A percentile compares a stretch with the other conserved stretches of the same genome.
Evolutionary conservation across 2,113 vertebrate species (phyloP).

Genomic region (Cheirogaleus medius): DNA sequence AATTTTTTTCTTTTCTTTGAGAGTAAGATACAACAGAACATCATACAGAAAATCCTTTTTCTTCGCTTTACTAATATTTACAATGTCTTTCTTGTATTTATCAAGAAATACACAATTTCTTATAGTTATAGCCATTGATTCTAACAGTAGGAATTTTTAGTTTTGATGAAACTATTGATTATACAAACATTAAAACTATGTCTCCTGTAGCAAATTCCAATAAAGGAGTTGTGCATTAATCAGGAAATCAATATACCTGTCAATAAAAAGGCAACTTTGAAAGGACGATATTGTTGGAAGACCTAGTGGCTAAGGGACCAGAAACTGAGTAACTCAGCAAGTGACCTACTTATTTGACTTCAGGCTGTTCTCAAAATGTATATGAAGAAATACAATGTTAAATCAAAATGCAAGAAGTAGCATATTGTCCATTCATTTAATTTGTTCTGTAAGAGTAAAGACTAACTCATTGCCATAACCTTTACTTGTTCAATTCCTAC

Average conservation of each 20-base stretch:
- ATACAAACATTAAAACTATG: conserved; percentile 94
- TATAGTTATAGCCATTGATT: conserved; percentile 77
- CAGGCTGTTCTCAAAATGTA: conserved; percentile 55
- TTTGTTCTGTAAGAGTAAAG: conserved; percentile 23
- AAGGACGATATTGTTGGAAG: conserved; percentile 85
- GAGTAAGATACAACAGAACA: conserved; percentile 74
- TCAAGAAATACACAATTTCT: conserved; percentile 78
- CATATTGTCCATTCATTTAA: neutral
- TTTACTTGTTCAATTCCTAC: conserved; percentile 55
- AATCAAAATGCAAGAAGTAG: neutral
- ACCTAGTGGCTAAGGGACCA: conserved; percentile 71
- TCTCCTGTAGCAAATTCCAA: conserved; percentile 88
- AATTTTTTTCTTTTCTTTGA: conserved; percentile 66
- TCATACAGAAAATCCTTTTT: conserved; percentile 75
- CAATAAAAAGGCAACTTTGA: conserved; percentile 86
- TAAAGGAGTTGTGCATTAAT: conserved; percentile 93
- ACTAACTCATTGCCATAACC: conserved; percentile 39
- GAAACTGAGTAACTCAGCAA: conserved; percentile 72
- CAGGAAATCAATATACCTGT: conserved; percentile 90
- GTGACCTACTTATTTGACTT: conserved; percentile 74
- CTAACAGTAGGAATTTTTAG: conserved; percentile 88
- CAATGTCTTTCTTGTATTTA: conserved; percentile 73
- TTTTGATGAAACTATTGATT: conserved; percentile 93
- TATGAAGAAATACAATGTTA: conserved; percentile 6
- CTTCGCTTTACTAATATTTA: conserved; percentile 82